These are phyloP conservation scores for Hartigia nigra DNA, from an alignment of 2,888 invertebrate genomes.

Conservation along the genomic window DNA sequence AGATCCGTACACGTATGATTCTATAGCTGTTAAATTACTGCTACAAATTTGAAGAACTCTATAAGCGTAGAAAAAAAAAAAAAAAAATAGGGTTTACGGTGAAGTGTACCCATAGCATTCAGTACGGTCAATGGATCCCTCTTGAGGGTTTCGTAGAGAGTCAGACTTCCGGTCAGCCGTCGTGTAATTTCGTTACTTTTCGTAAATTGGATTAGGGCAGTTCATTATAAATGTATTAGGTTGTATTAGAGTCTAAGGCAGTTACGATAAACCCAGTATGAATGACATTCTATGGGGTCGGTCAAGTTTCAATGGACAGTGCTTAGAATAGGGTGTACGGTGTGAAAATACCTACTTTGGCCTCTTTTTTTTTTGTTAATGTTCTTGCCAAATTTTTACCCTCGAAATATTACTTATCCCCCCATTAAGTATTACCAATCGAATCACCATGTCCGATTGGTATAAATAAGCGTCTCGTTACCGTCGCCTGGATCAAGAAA, in stretches of 20 bases:
- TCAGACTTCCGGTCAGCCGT: constrained; percentile 57
- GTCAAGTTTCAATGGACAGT: constrained; percentile 41
- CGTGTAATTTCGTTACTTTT: constrained; percentile 54
- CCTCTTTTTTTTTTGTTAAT: not conserved
- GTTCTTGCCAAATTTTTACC: not conserved
- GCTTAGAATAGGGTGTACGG: constrained; percentile 30
- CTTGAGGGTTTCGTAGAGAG: constrained; percentile 14
- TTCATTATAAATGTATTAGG: constrained; percentile 55
- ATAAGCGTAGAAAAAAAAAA: too few species aligned
- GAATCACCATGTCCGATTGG: not conserved
- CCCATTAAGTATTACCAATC: not conserved
- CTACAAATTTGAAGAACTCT: too few species aligned
- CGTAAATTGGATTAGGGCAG: constrained; percentile 57
- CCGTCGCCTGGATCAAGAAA: not conserved
- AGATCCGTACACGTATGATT: constrained; percentile 25
- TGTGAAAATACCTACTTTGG: constrained; percentile 28
- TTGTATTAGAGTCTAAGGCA: constrained; percentile 37
- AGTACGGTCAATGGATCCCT: constrained; percentile 21
- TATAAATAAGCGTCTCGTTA: not conserved
- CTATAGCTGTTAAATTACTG: not conserved
- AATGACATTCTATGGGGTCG: constrained; percentile 32
- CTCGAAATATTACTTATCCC: not conserved
- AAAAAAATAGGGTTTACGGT: not conserved
- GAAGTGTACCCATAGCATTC: not conserved
- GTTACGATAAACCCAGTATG: not conserved